Conservation (phyloP, 2,113 vertebrate genomes). For the Pachypanchax playfairii region DNA sequence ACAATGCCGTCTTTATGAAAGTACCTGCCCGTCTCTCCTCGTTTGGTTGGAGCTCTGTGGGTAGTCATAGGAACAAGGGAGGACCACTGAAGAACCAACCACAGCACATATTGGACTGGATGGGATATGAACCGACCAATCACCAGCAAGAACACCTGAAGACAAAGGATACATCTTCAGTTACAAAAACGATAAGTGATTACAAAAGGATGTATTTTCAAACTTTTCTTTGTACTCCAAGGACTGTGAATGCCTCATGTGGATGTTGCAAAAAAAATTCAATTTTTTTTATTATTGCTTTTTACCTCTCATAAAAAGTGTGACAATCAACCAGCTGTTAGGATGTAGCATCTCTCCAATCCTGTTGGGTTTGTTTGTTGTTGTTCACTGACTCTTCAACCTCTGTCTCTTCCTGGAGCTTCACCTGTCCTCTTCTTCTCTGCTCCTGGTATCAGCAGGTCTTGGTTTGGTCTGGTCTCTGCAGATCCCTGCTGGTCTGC, state of each 20-base stretch:
- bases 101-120: constrained; percentile 56
- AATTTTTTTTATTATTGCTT: too few relatives aligned
- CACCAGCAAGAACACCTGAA: constrained; percentile 57
- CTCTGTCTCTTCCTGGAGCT: background rate
- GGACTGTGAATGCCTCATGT: too few relatives aligned
- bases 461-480: background rate
- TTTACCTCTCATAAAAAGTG: constrained; percentile 55
- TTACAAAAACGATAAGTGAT: accelerated
- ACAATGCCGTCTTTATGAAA: constrained; percentile 53
- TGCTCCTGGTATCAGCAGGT: too few relatives aligned
- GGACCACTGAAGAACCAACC: constrained; percentile 63
- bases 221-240: too few relatives aligned
- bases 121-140: constrained; percentile 68
- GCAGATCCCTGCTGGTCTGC: background rate
- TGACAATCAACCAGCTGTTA: constrained; percentile 42
- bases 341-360: background rate
- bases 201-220: too few relatives aligned
- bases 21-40: constrained; percentile 42
- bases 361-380: background rate
- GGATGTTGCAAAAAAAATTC: too few relatives aligned
- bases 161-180: background rate
- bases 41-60: constrained; percentile 48
- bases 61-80: constrained; percentile 77
- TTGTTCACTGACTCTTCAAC: background rate
- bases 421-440: too few relatives aligned